Conservation (phyloP, 2,113 vertebrate species). For the Tapirus terrestris region DNA sequence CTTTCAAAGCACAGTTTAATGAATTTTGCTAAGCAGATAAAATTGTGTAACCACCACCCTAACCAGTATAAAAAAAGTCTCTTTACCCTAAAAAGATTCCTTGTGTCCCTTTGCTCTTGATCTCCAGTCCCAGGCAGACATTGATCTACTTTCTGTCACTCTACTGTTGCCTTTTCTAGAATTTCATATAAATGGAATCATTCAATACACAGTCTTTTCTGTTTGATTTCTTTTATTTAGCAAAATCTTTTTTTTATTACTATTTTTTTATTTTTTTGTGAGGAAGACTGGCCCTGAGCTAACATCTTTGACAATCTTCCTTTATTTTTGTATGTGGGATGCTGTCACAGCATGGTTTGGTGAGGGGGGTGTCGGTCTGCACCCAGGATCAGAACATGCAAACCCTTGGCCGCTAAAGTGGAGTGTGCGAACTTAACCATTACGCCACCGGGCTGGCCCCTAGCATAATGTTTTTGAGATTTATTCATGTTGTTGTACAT, state of each 20-base stretch:
- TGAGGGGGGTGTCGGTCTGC: too few relatives aligned
- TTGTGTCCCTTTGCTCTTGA: neutral
- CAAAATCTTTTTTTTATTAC: neutral
- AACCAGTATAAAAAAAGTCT: neutral
- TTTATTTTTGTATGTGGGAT: too few relatives aligned
- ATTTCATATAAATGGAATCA: neutral
- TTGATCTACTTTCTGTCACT: neutral
- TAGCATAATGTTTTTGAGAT: neutral
- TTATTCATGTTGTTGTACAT: neutral
- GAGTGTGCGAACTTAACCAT: too few relatives aligned
- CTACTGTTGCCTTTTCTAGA: neutral
- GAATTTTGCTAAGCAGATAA: neutral
- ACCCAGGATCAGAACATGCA: too few relatives aligned
- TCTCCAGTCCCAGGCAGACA: neutral
- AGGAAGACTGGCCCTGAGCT: too few relatives aligned
- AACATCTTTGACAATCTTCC: too few relatives aligned
- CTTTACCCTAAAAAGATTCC: neutral
- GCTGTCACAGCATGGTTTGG: too few relatives aligned
- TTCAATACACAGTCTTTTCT: neutral
- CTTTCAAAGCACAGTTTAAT: constrained; percentile 35
- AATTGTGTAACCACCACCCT: neutral
- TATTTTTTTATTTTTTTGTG: too few relatives aligned
- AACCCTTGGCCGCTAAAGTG: too few relatives aligned
- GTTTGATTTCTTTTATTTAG: constrained; percentile 8
- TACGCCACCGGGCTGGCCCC: too few relatives aligned